Base-by-base conservation (phyloP, 2,113 vertebrate species). In the Cyprinodon variegatus region DNA sequence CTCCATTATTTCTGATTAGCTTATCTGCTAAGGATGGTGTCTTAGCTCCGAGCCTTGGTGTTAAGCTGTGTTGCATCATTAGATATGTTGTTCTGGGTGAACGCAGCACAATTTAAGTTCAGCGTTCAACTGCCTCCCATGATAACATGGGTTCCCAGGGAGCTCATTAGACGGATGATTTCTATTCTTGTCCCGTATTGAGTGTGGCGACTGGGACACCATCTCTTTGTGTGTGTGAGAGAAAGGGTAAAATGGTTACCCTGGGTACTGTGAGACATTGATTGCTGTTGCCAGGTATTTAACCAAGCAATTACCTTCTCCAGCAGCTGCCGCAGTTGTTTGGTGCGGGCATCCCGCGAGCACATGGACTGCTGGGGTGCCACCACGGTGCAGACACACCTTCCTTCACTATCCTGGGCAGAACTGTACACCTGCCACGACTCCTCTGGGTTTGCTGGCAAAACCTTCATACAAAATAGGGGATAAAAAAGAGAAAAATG, bases 401-500 rank as follows among this genome's bases (percentile, higher is more conserved):
- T 94, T 68, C 98, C 98, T 91, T 99, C 98, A 20, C 97, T 98
- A 92, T 99, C 98, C 89, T 99, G 97, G 88, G 98, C 98, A 48
- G 98, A 99, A 93, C 98, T 99, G 94, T 99, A 99, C 70, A 99
- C 98, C 94, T 99, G 98, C 98, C 98, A 99, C 88, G 97, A 97
- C 87, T 99, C 98, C 93, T 98, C 98, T 38, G 96, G 96, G 93
- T 97, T 98, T 85, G 97, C 96, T 79, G 96, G 97, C 94, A 99
- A 90, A 91, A 98, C 98, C 97, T 99, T 86, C 29, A 8, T 22
- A 71, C 11, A 70, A 46, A 77, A 14, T 15, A 20, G 11, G 0
- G 4, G 22, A 68, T 4, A n/a, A 39, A 66, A 0, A n/a, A n/a
- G 39, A 53, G 12, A 2, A 61, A 61, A 57, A 57, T 45, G 43